These are phyloP conservation scores for Microctenopoma lineatum DNA, from an alignment of 2,797 vertebrate species.

Conservation along the genomic window DNA sequence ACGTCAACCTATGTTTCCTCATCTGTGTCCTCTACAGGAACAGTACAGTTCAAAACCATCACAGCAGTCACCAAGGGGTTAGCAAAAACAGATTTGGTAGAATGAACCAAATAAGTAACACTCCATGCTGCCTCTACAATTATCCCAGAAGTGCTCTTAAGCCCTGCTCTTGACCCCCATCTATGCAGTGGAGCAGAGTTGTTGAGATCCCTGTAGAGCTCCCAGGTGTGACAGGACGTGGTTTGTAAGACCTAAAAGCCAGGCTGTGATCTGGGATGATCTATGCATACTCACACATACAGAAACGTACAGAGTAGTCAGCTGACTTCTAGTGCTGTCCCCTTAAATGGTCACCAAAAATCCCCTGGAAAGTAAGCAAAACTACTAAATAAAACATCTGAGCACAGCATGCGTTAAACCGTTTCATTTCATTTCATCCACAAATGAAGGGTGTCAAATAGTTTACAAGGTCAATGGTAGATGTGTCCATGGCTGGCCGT, in stretches of 20 bases:
- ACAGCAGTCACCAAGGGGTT: conserved; percentile 10
- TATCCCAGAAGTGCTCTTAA: conserved; percentile 30
- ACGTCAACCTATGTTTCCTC: neutral
- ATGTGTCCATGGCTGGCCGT: conserved; percentile 9
- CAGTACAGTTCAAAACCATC: conserved; percentile 16
- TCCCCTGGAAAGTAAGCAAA: neutral
- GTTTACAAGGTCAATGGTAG: conserved; percentile 2
- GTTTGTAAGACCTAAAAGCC: conserved; percentile 9
- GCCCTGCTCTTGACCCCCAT: conserved; percentile 29
- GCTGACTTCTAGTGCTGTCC: neutral
- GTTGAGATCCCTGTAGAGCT: conserved; percentile 11
- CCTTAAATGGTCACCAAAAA: conserved; percentile 8
- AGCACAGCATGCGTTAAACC: conserved; percentile 2
- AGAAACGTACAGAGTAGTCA: neutral
- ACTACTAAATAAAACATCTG: neutral
- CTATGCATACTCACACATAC: neutral
- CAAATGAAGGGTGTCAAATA: conserved; percentile 5
- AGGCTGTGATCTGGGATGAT: neutral
- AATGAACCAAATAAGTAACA: conserved; percentile 17
- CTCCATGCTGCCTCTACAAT: conserved; percentile 26
- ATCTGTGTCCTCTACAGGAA: conserved; percentile 17
- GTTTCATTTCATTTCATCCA: neutral
- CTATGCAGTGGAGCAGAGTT: conserved; percentile 21
- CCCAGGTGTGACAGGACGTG: conserved; percentile 40
- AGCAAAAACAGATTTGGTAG: conserved; percentile 19